A percentile compares a stretch with the other conserved stretches of the same genome.
These are phyloP conservation scores for Bubo bubo DNA, from an alignment of 2,113 vertebrate genomes.

Conservation along the genomic window DNA sequence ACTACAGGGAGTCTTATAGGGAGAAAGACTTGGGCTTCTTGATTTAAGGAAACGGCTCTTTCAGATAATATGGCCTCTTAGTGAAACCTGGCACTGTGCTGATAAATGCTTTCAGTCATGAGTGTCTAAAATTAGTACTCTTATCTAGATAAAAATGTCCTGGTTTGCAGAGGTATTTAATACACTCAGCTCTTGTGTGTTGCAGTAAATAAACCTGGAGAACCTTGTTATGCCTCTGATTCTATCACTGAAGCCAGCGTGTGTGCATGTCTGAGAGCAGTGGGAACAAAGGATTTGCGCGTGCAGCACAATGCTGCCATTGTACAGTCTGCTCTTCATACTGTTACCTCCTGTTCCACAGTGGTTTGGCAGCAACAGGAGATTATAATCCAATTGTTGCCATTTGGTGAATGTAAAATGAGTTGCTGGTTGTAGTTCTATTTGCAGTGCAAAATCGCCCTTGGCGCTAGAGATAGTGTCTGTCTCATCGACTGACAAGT, in stretches of 20 bases:
- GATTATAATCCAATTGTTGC: background rate
- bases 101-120: background rate
- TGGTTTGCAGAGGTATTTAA: background rate
- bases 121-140: background rate
- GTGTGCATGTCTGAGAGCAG: background rate
- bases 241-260: background rate
- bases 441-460: background rate
- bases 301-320: background rate
- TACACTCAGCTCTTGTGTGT: background rate
- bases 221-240: background rate
- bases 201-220: background rate
- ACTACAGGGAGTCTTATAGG: background rate
- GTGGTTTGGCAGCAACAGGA: background rate
- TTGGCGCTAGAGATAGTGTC: background rate
- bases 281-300: rapidly evolving
- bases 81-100: background rate
- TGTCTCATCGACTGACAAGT: background rate
- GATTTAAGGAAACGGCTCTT: background rate
- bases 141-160: background rate
- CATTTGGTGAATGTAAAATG: background rate
- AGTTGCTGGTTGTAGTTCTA: background rate
- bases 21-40: background rate
- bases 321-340: background rate
- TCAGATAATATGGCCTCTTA: background rate
- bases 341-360: background rate